Evolutionary conservation across 1,140 invertebrate genomes (phyloP).

Genomic region (Pogonus chalceus): DNA sequence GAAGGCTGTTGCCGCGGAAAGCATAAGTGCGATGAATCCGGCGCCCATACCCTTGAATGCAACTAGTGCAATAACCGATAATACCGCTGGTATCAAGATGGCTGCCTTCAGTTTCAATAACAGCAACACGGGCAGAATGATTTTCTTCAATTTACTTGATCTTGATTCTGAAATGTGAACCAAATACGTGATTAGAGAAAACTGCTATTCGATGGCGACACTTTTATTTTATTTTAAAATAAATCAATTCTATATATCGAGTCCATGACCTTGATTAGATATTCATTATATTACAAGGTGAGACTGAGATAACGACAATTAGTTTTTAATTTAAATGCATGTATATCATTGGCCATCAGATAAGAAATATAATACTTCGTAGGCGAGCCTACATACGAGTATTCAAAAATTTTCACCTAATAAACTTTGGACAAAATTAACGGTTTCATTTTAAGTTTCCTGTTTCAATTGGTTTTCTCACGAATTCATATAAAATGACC

Average conservation of each 20-base stretch:
- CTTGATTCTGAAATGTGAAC: slow-evolving; percentile 39
- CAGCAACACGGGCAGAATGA: slow-evolving; percentile 50
- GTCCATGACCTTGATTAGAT: slow-evolving; percentile 2
- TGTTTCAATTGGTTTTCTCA: neutral
- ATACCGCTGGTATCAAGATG: slow-evolving; percentile 49
- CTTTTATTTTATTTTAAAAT: neutral
- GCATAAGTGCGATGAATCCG: slow-evolving; percentile 48
- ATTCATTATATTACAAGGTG: neutral
- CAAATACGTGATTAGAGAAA: slow-evolving; percentile 12
- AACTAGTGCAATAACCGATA: slow-evolving; percentile 48
- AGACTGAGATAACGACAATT: too few relatives aligned
- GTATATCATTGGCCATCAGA: too few relatives aligned
- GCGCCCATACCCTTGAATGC: slow-evolving; percentile 53
- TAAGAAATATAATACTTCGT: too few relatives aligned
- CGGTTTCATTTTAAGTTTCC: neutral
- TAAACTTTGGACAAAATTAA: too few relatives aligned
- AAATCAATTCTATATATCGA: neutral
- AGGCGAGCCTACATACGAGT: too few relatives aligned
- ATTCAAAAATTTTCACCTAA: too few relatives aligned
- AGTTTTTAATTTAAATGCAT: too few relatives aligned
- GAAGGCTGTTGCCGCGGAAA: slow-evolving; percentile 44
- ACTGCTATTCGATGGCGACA: neutral
- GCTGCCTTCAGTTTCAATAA: slow-evolving; percentile 51
- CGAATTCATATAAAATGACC: neutral
- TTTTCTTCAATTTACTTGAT: slow-evolving; percentile 47